These are phyloP conservation scores for Carcharodon carcharias DNA, from an alignment of 2,797 vertebrate species.

Conservation along the genomic window DNA sequence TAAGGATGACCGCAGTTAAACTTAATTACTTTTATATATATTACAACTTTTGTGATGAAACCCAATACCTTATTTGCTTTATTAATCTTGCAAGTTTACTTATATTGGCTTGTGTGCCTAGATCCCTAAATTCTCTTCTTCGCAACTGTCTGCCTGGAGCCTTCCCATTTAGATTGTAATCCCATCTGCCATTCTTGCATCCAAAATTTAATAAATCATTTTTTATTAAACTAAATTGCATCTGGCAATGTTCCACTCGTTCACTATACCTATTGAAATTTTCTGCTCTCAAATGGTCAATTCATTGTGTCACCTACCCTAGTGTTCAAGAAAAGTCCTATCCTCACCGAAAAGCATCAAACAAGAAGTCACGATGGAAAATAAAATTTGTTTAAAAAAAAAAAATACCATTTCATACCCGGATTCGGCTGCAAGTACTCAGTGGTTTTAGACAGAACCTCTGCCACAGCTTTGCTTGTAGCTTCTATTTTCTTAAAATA, in stretches of 20 bases:
- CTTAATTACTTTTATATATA: background rate
- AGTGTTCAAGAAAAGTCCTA: background rate
- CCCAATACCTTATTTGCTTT: background rate
- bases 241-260: background rate
- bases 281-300: background rate
- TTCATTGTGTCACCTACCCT: background rate
- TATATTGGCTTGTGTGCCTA: background rate
- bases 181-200: background rate
- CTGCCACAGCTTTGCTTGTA: constrained; percentile 83
- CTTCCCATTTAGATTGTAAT: background rate
- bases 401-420: constrained; percentile 57
- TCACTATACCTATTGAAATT: background rate
- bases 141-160: background rate
- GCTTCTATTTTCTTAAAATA: constrained; percentile 81
- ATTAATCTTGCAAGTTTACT: background rate
- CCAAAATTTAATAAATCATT: background rate
- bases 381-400: background rate
- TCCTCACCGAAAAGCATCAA: background rate
- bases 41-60: background rate
- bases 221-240: background rate
- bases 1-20: background rate
- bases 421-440: constrained; percentile 96
- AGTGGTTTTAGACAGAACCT: constrained; percentile 81
- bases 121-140: background rate
- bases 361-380: background rate